phyloP scores from a whole-genome alignment of 2,797 vertebrate species.

The Meda fulgida region DNA sequence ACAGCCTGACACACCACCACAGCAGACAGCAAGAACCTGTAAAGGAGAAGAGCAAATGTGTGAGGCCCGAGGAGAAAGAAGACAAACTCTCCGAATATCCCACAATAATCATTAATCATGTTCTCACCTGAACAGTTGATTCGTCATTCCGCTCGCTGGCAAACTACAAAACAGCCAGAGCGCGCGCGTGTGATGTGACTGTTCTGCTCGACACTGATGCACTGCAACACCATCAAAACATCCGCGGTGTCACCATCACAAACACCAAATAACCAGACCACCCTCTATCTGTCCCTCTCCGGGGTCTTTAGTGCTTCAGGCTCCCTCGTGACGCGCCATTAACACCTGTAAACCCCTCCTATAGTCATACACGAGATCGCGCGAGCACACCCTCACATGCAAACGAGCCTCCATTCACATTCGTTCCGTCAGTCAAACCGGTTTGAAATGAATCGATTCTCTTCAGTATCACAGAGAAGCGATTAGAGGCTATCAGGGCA shows the following conservation, averaged over 20 bases:
- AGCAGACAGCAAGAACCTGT: conserved; percentile 64
- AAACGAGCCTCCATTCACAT: conserved; percentile 25
- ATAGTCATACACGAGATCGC: conserved; percentile 44
- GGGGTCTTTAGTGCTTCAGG: background rate
- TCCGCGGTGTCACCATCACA: background rate
- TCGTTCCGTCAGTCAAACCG: conserved; percentile 29
- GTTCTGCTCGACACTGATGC: background rate
- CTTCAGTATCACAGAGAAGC: conserved; percentile 32
- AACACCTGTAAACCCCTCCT: conserved; percentile 61
- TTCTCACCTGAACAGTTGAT: conserved; percentile 44
- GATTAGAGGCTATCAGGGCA: background rate
- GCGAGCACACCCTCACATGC: conserved; percentile 21
- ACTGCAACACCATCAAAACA: conserved; percentile 18
- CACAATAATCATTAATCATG: background rate
- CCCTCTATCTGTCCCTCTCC: conserved; percentile 4
- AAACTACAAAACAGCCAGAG: background rate
- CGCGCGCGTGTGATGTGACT: background rate
- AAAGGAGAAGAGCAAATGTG: conserved; percentile 11
- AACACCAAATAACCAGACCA: background rate
- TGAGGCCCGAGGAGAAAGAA: background rate
- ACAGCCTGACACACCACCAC: conserved; percentile 50
- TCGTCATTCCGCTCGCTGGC: conserved; percentile 14
- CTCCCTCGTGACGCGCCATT: conserved; percentile 54
- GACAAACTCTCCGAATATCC: background rate
- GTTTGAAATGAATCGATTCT: conserved; percentile 11